Conservation (phyloP, 1,140 invertebrate genomes). For the Papilio xuthus region DNA sequence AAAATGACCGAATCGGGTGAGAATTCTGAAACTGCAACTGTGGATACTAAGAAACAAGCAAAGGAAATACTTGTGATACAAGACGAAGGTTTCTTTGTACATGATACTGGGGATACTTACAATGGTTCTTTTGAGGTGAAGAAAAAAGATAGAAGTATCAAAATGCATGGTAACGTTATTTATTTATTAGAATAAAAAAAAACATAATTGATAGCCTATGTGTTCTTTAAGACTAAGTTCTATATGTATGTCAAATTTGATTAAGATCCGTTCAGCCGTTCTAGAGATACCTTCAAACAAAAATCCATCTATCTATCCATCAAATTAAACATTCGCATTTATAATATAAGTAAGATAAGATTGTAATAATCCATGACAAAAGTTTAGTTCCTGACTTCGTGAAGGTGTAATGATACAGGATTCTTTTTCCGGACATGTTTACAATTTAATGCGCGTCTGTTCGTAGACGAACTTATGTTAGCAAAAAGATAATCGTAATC, state of each 20-base stretch:
- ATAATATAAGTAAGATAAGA: no score
- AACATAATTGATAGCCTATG: no score
- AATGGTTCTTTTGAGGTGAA: slow-evolving; percentile 71
- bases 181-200: no score
- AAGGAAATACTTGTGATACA: slow-evolving; percentile 66
- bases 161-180: slow-evolving; percentile 65
- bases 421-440: neutral
- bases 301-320: no score
- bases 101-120: slow-evolving; percentile 71
- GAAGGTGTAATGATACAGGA: no score
- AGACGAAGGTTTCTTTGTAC: slow-evolving; percentile 65
- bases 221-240: no score
- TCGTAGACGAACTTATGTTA: neutral
- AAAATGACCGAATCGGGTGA: slow-evolving; percentile 47
- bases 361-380: no score
- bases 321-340: no score
- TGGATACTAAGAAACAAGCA: slow-evolving; percentile 51
- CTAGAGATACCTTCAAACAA: no score
- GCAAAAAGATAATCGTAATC: neutral
- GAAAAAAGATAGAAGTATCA: slow-evolving; percentile 69
- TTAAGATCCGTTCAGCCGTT: no score
- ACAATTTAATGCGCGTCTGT: neutral
- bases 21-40: slow-evolving; percentile 43
- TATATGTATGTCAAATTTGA: no score
- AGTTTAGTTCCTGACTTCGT: no score